Conservation (phyloP, 2,888 invertebrate genomes). For the Lasioglossum oenotherae region DNA sequence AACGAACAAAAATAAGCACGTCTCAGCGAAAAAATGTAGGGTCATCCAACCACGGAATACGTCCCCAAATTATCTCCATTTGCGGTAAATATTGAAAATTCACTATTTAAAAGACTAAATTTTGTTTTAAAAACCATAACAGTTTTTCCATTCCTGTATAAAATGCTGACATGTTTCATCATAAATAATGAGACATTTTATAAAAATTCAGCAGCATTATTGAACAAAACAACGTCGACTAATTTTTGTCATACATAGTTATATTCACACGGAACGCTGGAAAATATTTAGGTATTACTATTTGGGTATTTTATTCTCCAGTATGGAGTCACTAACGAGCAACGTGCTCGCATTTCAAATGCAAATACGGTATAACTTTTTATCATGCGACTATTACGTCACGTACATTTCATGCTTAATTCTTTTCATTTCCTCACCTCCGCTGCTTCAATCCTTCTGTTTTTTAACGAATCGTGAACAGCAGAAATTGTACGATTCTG, state of each 20-base stretch:
- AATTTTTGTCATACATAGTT: neutral
- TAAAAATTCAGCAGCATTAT: neutral
- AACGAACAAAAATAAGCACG: neutral
- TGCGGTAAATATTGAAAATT: neutral
- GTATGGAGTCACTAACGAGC: conserved; percentile 19
- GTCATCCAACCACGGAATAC: neutral
- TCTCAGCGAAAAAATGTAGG: neutral
- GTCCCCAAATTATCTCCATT: neutral
- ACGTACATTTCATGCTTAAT: conserved; percentile 38
- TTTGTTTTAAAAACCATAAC: neutral
- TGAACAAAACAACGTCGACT: neutral
- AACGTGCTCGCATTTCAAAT: conserved; percentile 20
- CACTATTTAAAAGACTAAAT: neutral
- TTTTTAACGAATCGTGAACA: neutral
- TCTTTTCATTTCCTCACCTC: conserved; percentile 15
- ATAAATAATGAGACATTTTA: neutral
- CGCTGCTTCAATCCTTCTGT: neutral
- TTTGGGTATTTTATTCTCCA: conserved; percentile 26
- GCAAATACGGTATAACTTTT: conserved; percentile 49
- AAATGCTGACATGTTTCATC: neutral
- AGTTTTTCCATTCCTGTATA: neutral
- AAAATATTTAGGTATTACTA: conserved; percentile 10
- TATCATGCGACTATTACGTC: conserved; percentile 47
- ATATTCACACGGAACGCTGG: neutral
- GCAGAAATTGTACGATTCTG: neutral